Evolutionary conservation across 1,140 invertebrate species (phyloP), one percentile per base, ranked within the genome.

Genomic region (Bicyclus anynana): DNA sequence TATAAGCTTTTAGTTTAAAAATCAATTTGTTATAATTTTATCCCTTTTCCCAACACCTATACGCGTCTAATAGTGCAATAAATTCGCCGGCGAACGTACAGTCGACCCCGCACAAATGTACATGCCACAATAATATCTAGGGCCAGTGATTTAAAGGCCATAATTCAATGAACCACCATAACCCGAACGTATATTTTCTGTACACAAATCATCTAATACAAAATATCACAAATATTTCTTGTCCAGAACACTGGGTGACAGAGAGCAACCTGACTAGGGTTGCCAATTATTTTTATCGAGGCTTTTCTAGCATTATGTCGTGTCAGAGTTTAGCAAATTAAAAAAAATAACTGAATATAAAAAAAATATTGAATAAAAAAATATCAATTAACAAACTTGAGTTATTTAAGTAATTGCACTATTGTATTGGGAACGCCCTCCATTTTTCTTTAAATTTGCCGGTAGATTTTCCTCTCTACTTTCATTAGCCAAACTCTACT

Each of bases 201-300:
- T 67, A 79, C 72, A 78, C 77, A 85, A 85, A 82, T 80, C 80
- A 83, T 78, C 70, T 77, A 77, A 80, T 79, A 80, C 70, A 81
- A 67, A 80, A 79, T 84, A 81, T 86, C 74, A 70, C 74, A 78
- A 81, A 83, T 83, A 85, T 76, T 76, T 80, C 76, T 76, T 73
- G 76, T 77, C 70, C 80, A 80, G 74, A 81, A 82, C 74, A 75
- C 64, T 74, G 72, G 77, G 74, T 80, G 80, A 81, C 79, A 77
- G 66, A 74, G 72, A 68, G 62, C 70, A 23, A 26, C 21, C 44
- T 16, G 9, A 5, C 1, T 14, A 47, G 23, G 44, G 44, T 9
- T 47, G 44, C 20, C 44, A 47, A 46, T 23, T 23, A 7, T 7
- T 7, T 23, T 23, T 23, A 7, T 23, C 23, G 3, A 4, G 23